Conservation (phyloP, 2,888 invertebrate genomes). For the Sarcophaga variegata region DNA sequence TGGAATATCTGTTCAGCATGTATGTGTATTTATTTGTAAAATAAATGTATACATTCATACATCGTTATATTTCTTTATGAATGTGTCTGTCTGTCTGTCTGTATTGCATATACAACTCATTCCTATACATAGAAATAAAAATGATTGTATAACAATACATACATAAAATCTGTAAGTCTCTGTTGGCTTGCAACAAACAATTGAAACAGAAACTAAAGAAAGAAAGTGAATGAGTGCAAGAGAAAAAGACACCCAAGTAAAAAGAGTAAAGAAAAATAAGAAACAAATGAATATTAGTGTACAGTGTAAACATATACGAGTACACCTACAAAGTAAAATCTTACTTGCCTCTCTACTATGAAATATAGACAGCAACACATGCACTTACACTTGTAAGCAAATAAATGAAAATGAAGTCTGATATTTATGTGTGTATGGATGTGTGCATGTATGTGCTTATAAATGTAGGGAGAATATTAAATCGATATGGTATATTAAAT, state of each 20-base stretch:
- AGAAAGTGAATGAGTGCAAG: not conserved
- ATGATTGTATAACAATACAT: too few species aligned
- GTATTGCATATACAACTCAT: not conserved
- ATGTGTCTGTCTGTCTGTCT: too few species aligned
- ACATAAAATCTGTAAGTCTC: constrained; percentile 32
- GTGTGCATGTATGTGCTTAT: too few species aligned
- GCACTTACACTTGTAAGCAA: not conserved
- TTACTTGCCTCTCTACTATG: not conserved
- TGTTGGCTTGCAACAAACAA: constrained; percentile 22
- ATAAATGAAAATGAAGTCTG: not conserved
- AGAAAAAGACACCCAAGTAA: not conserved
- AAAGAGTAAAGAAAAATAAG: not conserved
- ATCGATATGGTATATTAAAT: constrained; percentile 20
- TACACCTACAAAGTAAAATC: not conserved
- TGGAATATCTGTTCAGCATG: not conserved
- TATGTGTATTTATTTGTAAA: too few species aligned
- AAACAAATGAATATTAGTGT: too few species aligned
- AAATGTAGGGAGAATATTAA: not conserved
- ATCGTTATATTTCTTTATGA: too few species aligned
- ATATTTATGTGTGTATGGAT: not conserved
- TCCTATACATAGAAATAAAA: not conserved
- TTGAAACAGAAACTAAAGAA: constrained; percentile 17
- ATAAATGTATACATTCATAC: too few species aligned
- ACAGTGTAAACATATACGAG: too few species aligned
- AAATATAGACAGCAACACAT: not conserved